Conservation (phyloP, 2,797 vertebrate species). For the Sebastes steindachneri region DNA sequence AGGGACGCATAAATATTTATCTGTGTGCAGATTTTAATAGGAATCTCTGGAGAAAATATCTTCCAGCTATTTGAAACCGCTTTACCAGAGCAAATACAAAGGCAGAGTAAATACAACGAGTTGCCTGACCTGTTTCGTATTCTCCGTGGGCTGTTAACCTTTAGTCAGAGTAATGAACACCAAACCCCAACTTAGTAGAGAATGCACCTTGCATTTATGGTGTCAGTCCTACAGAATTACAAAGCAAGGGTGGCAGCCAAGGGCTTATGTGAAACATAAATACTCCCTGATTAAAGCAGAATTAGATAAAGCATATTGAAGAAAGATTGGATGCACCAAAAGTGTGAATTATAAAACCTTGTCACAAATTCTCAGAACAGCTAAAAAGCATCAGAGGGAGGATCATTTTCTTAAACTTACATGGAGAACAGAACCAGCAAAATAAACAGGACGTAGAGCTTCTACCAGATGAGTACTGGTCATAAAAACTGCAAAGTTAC, state of each 20-base stretch:
- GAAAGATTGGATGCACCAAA: neutral
- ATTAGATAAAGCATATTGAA: neutral
- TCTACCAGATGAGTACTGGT: neutral
- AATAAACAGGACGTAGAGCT: neutral
- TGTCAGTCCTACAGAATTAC: constrained; percentile 1
- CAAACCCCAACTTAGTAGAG: neutral
- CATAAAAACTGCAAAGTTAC: neutral
- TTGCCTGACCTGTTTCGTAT: constrained; percentile 26
- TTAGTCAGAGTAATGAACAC: neutral
- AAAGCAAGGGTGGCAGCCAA: neutral
- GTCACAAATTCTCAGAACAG: neutral
- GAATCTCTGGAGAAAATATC: neutral
- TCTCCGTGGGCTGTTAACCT: neutral
- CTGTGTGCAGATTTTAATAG: neutral
- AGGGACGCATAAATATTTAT: neutral
- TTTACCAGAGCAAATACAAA: neutral
- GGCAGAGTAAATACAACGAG: neutral
- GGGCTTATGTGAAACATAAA: neutral
- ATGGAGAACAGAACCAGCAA: neutral
- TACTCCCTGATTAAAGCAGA: neutral
- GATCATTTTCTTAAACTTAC: no score
- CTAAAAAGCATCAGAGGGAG: neutral
- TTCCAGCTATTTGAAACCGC: neutral
- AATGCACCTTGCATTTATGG: constrained; percentile 1
- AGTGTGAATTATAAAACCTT: neutral